Conservation (phyloP, 2,888 invertebrate genomes). For the Pharmacophagus antenor region DNA sequence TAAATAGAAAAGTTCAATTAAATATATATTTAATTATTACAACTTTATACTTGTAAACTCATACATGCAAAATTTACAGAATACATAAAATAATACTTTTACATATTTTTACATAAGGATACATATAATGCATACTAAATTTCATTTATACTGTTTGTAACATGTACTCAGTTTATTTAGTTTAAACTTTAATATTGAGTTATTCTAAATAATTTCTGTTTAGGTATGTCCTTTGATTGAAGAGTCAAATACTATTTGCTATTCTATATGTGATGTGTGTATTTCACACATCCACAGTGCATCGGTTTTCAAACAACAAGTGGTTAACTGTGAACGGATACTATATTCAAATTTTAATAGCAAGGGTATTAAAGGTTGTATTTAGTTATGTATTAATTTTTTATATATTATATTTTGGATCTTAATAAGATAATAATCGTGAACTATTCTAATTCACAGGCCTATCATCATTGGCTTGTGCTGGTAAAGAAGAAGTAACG, state of each 20-base stretch:
- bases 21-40: no score
- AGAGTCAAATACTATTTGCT: constrained; percentile 30
- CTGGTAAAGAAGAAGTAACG: constrained; percentile 24
- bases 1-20: no score
- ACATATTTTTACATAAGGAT: no score
- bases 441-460: constrained; percentile 12
- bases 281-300: constrained; percentile 50
- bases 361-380: constrained; percentile 30
- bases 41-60: no score
- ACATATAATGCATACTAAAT: no score
- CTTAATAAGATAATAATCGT: not conserved
- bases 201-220: constrained; percentile 1
- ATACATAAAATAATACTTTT: no score
- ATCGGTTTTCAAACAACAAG: constrained; percentile 51
- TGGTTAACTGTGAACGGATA: constrained; percentile 52
- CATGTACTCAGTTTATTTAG: not conserved
- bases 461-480: constrained; percentile 2
- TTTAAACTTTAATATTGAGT: not conserved
- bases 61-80: no score
- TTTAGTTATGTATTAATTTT: not conserved
- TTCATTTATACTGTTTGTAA: no score
- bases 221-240: constrained; percentile 16
- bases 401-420: not conserved
- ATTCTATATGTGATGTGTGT: constrained; percentile 59
- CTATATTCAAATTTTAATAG: constrained; percentile 41